Base-by-base conservation (phyloP, 23 tunicate species). In the Clavelina lepadiformis region DNA sequence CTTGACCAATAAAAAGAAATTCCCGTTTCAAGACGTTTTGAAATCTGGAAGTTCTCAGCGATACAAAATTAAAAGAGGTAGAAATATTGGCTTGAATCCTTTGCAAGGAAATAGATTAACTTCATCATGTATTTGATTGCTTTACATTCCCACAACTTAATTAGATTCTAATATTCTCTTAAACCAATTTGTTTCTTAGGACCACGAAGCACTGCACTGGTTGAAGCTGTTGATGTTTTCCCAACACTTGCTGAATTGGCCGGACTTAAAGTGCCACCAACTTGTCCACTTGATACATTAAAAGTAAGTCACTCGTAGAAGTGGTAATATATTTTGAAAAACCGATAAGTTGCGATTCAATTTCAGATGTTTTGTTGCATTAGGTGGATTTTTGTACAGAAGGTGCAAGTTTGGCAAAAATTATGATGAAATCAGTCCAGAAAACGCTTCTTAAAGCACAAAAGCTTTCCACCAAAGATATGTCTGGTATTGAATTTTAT, bases 221-320 rank as follows among this genome's bases (percentile, higher is more conserved):
- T 83, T 29, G 96, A 88, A 65, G 68, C 81, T 23, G 91, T 88
- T 2, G 96, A 88, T 75, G 22, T 88, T 13, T 83, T 88, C 35
- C 96, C 96, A 11, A 82, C 96, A 3, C 65, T 88, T 23, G 55
- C 78, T 22, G 82, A 88, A 19, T 47, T 88, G 0, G 78, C 93
- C 19, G 72, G 58, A 13, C 30, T 81, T 15, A 65, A 52, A 30
- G 38, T 61, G 4, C 62, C 77, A 28, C 67, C 70, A 28, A 58
- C 28, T 4, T 88, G 96, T 69, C 85, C 93, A 2, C 58, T 70
- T 21, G 50, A 88, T 49, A 71, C 88, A 24, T 63, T 75, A 25
- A 53, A 74, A 7, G 93, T 77, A 51, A 69, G 46, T 70, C 4
- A 5, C 8, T 7, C 24, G 21, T 7, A 54, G n/a, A 15, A 15